Percentiles rank a stretch among this genome's conserved stretches.
Evolutionary conservation across 1,140 invertebrate genomes (phyloP).

Genomic region (Orchesella cincta): DNA sequence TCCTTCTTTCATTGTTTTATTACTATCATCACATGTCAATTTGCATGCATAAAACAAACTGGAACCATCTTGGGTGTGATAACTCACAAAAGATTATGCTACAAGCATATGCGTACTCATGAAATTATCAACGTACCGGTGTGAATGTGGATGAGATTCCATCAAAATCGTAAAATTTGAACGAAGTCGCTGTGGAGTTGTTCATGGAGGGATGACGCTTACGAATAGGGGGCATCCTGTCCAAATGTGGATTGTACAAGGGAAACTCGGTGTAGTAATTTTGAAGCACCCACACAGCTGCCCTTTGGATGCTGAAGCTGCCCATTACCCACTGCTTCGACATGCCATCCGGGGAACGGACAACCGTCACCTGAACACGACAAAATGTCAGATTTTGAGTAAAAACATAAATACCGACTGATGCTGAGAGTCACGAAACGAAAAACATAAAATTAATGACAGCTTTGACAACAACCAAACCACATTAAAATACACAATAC

Average conservation of each 20-base stretch:
- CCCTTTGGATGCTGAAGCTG: slow-evolving; percentile 89
- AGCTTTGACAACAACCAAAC: too few species aligned
- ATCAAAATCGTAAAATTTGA: slow-evolving; percentile 97
- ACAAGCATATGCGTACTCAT: too few species aligned
- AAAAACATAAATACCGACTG: not conserved
- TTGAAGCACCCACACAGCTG: slow-evolving; percentile 90
- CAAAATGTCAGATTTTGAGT: too few species aligned
- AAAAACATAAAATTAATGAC: too few species aligned
- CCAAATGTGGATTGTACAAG: slow-evolving; percentile 94
- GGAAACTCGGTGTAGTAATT: slow-evolving; percentile 95
- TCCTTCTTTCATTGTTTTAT: too few species aligned
- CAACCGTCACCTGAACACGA: slow-evolving; percentile 59
- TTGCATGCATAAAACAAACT: too few species aligned
- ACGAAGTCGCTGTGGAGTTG: slow-evolving; percentile 55
- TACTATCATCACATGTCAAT: too few species aligned
- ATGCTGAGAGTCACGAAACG: too few species aligned
- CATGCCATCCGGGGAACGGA: slow-evolving; percentile 90
- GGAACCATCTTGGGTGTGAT: too few species aligned
- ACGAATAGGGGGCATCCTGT: slow-evolving; percentile 76
- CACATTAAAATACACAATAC: too few species aligned
- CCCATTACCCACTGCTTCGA: slow-evolving; percentile 74
- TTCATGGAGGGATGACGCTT: slow-evolving; percentile 47
- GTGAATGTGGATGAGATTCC: slow-evolving; percentile 71
- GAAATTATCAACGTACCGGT: slow-evolving; percentile 59
- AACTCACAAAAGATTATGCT: too few species aligned